A percentile compares a stretch with the other conserved stretches of the same genome.
Evolutionary conservation across 1,140 invertebrate genomes (phyloP).

Genomic region (Sitophilus oryzae): DNA sequence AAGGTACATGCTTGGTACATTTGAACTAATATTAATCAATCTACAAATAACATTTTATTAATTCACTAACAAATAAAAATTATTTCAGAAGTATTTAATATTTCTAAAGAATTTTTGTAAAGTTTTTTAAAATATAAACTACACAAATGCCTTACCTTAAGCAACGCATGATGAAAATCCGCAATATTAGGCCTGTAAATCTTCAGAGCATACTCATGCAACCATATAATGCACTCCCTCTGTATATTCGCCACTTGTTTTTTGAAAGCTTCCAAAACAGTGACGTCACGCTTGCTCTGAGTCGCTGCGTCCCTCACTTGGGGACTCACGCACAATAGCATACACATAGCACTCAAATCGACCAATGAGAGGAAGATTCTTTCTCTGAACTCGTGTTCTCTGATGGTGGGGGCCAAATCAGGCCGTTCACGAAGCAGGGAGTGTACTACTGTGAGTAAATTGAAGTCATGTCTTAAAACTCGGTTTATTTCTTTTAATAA

Average conservation of each 20-base stretch:
- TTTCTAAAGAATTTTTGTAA: no score
- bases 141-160: slow-evolving; percentile 52
- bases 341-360: slow-evolving; percentile 79
- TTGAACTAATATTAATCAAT: no score
- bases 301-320: slow-evolving; percentile 66
- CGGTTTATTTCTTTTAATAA: slow-evolving; percentile 83
- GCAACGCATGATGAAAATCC: slow-evolving; percentile 73
- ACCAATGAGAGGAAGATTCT: slow-evolving; percentile 76
- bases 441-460: slow-evolving; percentile 63
- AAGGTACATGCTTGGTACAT: no score
- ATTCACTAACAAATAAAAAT: no score
- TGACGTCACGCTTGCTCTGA: slow-evolving; percentile 51
- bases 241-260: slow-evolving; percentile 67
- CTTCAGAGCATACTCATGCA: slow-evolving; percentile 71
- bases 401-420: slow-evolving; percentile 48
- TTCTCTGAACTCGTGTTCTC: slow-evolving; percentile 67
- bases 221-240: slow-evolving; percentile 75
- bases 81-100: no score
- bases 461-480: slow-evolving; percentile 72
- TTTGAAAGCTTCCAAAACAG: slow-evolving; percentile 41
- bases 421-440: slow-evolving; percentile 61
- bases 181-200: slow-evolving; percentile 64
- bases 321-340: slow-evolving; percentile 74
- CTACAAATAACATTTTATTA: no score
- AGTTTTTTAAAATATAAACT: background rate